Evolutionary conservation across 1,140 invertebrate genomes (phyloP).

Genomic region (Geopemphigus sp.): DNA sequence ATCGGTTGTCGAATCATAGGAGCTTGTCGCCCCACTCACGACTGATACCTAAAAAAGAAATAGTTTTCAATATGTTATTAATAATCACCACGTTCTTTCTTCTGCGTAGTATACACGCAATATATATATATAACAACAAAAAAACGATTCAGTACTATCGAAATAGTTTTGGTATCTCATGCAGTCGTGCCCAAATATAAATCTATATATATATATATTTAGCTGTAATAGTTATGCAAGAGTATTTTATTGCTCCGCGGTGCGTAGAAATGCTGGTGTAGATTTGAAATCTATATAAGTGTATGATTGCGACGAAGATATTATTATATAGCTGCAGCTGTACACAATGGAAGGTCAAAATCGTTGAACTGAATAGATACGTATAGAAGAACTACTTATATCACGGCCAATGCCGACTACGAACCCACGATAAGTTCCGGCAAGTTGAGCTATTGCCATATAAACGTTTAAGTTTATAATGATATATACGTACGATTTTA

Average conservation of each 20-base stretch:
- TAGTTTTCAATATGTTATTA: not conserved
- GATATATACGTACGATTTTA: too few species aligned
- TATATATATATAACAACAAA: too few species aligned
- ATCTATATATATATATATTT: not conserved
- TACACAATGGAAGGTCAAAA: conserved; percentile 35
- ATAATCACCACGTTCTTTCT: not conserved
- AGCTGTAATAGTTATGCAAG: conserved; percentile 19
- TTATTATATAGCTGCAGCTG: too few species aligned
- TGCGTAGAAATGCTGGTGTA: conserved; percentile 19
- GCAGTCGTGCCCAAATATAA: not conserved
- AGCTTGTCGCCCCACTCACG: conserved; percentile 18
- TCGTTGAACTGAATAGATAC: conserved; percentile 26
- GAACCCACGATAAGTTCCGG: not conserved
- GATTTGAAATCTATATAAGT: not conserved
- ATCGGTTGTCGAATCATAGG: conserved; percentile 74
- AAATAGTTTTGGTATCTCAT: too few species aligned
- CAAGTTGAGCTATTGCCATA: too few species aligned
- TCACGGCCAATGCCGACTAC: conserved; percentile 37
- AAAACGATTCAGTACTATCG: too few species aligned
- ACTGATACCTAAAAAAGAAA: conserved; percentile 34
- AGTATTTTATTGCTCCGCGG: conserved; percentile 35
- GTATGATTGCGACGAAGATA: not conserved
- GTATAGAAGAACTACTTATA: not conserved
- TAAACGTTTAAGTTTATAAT: not conserved
- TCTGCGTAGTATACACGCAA: too few species aligned